These are phyloP conservation scores for Thyatira batis DNA, from an alignment of 2,888 invertebrate species.

Conservation along the genomic window DNA sequence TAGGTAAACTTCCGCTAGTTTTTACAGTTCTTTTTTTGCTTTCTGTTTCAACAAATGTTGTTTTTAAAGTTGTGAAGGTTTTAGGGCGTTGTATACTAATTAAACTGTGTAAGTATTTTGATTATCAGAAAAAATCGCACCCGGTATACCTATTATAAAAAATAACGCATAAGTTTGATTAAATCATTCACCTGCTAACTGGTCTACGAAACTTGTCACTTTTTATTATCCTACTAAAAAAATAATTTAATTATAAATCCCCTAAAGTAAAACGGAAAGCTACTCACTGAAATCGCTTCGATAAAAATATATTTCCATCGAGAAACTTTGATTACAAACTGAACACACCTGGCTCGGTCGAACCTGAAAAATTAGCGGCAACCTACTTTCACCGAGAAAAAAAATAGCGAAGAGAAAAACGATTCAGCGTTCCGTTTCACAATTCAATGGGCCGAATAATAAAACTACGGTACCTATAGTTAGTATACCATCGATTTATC, in stretches of 20 bases:
- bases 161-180: too few species aligned
- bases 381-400: constrained; percentile 1
- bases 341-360: neutral
- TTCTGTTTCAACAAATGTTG: too few species aligned
- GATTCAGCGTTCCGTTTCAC: constrained; percentile 40
- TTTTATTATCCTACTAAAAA: neutral
- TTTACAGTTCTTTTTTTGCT: too few species aligned
- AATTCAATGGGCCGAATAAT: constrained; percentile 51
- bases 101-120: too few species aligned
- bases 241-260: neutral
- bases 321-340: neutral
- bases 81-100: too few species aligned
- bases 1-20: too few species aligned
- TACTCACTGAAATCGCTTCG: neutral
- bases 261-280: neutral
- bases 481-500: constrained; percentile 19
- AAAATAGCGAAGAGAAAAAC: constrained; percentile 22
- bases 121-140: too few species aligned
- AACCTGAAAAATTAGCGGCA: neutral
- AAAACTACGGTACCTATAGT: constrained; percentile 33
- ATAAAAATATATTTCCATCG: neutral
- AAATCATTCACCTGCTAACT: too few species aligned
- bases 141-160: too few species aligned
- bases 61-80: too few species aligned
- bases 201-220: neutral